Percentiles rank a stretch among this genome's conserved stretches.
phyloP scores from a whole-genome alignment of 2,113 vertebrate species.

The Bagarius yarrelli region DNA sequence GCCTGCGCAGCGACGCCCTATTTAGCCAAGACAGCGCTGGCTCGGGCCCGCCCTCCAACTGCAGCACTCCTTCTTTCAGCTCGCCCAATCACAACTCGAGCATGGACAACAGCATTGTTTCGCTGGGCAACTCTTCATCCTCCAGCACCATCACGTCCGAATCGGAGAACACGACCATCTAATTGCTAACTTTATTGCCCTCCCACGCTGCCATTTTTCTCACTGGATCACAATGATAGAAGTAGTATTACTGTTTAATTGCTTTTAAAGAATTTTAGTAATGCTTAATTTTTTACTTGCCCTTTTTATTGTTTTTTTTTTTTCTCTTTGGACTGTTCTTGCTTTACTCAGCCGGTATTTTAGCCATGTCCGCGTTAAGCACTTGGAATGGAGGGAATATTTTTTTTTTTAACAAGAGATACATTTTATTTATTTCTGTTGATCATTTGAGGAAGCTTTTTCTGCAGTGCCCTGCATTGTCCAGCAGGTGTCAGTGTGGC shows the following conservation, averaged over 20 bases:
- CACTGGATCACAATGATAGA: slow-evolving; percentile 36
- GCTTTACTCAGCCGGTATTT: slow-evolving; percentile 8
- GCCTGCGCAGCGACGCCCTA: slow-evolving; percentile 56
- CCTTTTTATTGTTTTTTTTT: neutral
- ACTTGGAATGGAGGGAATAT: slow-evolving; percentile 23
- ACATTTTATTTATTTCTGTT: slow-evolving; percentile 42
- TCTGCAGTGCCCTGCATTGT: slow-evolving; percentile 34
- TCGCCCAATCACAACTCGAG: slow-evolving; percentile 63
- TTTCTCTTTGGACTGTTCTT: slow-evolving; percentile 34
- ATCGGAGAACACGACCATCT: slow-evolving; percentile 54
- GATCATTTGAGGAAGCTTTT: slow-evolving; percentile 15
- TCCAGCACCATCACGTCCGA: slow-evolving; percentile 65
- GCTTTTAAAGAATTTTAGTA: slow-evolving; percentile 27
- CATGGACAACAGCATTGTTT: slow-evolving; percentile 63
- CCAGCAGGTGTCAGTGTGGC: slow-evolving; percentile 50
- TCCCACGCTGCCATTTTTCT: neutral
- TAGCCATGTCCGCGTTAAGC: slow-evolving; percentile 3
- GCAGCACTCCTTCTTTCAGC: slow-evolving; percentile 67
- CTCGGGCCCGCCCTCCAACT: slow-evolving; percentile 68
- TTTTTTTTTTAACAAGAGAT: slow-evolving; percentile 7
- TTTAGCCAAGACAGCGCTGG: slow-evolving; percentile 61
- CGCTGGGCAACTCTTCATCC: slow-evolving; percentile 61
- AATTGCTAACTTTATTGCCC: slow-evolving; percentile 38
- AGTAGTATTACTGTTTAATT: slow-evolving; percentile 47
- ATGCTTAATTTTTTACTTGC: neutral